Base-by-base conservation (phyloP, 2,797 vertebrate species). In the Rhinoraja longicauda region DNA sequence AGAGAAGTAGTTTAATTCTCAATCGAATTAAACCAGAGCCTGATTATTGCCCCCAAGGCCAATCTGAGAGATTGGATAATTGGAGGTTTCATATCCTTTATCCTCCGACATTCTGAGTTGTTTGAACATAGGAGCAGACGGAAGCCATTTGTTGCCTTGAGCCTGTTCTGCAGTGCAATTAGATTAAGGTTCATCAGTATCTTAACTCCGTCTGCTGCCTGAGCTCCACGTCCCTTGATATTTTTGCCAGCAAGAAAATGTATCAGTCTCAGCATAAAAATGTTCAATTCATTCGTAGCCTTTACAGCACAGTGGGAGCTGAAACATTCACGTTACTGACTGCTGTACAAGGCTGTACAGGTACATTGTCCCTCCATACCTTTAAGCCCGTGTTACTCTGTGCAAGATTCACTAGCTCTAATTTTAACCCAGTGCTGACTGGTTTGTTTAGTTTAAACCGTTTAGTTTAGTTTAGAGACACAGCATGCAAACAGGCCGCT, bases 111-210 rank as follows among this genome's bases (percentile, higher is more conserved):
- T 78, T 36, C 32, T 13, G 13, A 39, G 76, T 78, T 77, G 75
- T 77, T 77, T 77, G 75, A 77, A 77, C n/a, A 32, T 32, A 77
- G n/a, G 75, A 77, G 5, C 10, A 77, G 75, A 32, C 77, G n/a
- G 29, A 77, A 8, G 75, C 75, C 10, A 15, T 36, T 77, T 32
- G n/a, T 10, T 32, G n/a, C 75, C 10, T 15, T 3, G n/a, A 77
- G 75, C 75, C 75, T 77, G 75, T 77, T 77, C 75, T 77, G 75
- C 75, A 32, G n/a, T 77, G 32, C 75, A 77, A 77, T 77, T 77
- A 77, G n/a, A 77, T 77, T 32, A 9, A 15, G 32, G 76, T 39
- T 36, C 10, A 78, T 78, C 76, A 78, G 32, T 6, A 39, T 36
- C 76, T 36, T 78, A 17, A 78, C 76, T 78, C 76, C n/a, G 10